Evolutionary conservation across 2,888 invertebrate species (phyloP).

Genomic region (Oscheius myriophilus): DNA sequence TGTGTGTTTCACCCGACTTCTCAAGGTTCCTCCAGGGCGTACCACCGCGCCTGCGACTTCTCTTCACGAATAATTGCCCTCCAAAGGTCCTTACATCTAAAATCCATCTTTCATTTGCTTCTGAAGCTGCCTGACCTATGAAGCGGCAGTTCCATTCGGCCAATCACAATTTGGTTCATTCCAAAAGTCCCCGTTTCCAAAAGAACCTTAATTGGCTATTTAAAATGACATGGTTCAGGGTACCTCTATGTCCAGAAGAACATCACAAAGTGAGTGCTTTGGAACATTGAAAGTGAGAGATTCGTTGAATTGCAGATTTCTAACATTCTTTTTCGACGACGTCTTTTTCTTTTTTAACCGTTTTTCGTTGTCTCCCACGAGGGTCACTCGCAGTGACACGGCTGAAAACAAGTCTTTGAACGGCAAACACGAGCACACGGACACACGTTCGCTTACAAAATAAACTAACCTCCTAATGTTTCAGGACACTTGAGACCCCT

Average conservation of each 20-base stretch:
- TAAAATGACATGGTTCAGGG: background rate
- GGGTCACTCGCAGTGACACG: constrained; percentile 60
- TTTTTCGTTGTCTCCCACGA: constrained; percentile 60
- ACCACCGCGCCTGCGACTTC: constrained; percentile 69
- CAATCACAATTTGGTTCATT: constrained; percentile 61
- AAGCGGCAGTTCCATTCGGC: constrained; percentile 65
- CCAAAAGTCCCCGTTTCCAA: constrained; percentile 69
- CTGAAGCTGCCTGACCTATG: constrained; percentile 50
- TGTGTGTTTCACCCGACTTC: background rate
- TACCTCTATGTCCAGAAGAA: constrained; percentile 65
- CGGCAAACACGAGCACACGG: background rate
- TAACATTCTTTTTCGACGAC: constrained; percentile 58
- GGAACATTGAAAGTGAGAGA: constrained; percentile 66
- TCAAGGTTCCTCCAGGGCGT: constrained; percentile 63
- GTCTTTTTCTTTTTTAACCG: constrained; percentile 67
- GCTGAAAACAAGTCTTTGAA: constrained; percentile 58
- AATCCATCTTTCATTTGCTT: constrained; percentile 11
- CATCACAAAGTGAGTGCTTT: constrained; percentile 65
- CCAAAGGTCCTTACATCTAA: constrained; percentile 69
- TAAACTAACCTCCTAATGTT: constrained; percentile 35
- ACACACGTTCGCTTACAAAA: background rate
- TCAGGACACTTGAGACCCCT: constrained; percentile 72
- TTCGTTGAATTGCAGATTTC: constrained; percentile 68
- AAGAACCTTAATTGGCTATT: constrained; percentile 48
- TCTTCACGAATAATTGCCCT: constrained; percentile 69